A percentile compares a stretch with the other conserved stretches of the same genome.
These are phyloP conservation scores for Stegastes partitus DNA, from an alignment of 2,113 vertebrate genomes.

Conservation along the genomic window DNA sequence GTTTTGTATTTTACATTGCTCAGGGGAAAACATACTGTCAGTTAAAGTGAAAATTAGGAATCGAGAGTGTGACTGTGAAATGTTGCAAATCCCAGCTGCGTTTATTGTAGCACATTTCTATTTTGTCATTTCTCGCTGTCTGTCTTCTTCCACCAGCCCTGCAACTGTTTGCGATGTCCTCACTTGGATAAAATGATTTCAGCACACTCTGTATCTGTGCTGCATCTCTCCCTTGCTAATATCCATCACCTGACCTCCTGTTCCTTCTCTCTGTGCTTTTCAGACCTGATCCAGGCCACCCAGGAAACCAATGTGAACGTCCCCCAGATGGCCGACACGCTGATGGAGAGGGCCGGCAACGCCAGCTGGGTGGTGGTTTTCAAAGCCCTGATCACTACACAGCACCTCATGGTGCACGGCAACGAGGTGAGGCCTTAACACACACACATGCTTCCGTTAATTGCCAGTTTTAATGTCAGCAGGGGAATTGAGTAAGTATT, in stretches of 20 bases:
- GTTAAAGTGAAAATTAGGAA: conserved; percentile 28
- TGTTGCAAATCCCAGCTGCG: conserved; percentile 17
- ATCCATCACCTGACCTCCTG: conserved; percentile 32
- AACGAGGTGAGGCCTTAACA: conserved; percentile 91
- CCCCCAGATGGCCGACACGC: conserved; percentile 96
- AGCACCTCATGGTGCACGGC: conserved; percentile 98
- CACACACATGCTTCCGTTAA: not conserved
- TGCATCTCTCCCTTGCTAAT: conserved; percentile 1
- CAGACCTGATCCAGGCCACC: conserved; percentile 97
- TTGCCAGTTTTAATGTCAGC: not conserved
- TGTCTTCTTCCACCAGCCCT: not conserved
- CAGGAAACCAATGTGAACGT: conserved; percentile 98
- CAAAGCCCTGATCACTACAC: conserved; percentile 98
- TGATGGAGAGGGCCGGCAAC: conserved; percentile 97
- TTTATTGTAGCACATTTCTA: not conserved
- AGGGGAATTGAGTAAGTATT: no score
- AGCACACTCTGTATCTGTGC: not conserved
- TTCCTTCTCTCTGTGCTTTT: conserved; percentile 53
- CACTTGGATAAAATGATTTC: not conserved
- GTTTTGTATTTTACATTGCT: conserved; percentile 10
- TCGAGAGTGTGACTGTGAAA: conserved; percentile 5
- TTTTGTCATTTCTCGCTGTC: conserved; percentile 20
- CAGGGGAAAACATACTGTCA: not conserved
- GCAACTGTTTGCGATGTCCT: conserved; percentile 6
- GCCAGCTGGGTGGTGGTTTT: conserved; percentile 99